Evolutionary conservation across 1,140 invertebrate species (phyloP), one percentile per base, ranked within the genome.

Genomic region (Drosophila ironensis): DNA sequence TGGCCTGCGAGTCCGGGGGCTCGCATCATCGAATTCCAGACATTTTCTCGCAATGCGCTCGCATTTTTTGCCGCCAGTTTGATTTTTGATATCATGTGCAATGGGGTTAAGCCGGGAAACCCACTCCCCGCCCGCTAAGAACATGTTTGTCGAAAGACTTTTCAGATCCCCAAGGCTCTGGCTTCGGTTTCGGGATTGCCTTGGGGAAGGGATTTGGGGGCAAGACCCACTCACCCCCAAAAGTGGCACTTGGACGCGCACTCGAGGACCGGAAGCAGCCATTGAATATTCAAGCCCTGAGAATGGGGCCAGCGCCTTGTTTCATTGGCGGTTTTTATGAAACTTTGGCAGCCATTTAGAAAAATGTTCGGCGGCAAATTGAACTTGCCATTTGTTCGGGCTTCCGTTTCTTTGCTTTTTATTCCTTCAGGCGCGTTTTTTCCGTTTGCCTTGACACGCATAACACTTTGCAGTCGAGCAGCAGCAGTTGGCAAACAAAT

Each of bases 401-500:
- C 66, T 75, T 66, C 41, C 47, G 38, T 53, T 28, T 28, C 16
- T 22, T 40, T 51, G 14, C 16, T 8, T 3, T 42, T 9, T n/a
- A 12, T 1, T 25, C 17, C 22, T 28, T n/a, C 30, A 4, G 11
- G n/a, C 14, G 30, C 4, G 25, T 47, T 41, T 33, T 20, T 68
- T 50, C 51, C 38, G 11, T 17, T 41, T 46, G 56, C 50, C 53
- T 54, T 69, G 74, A 72, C 80, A 74, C 42, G 72, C 71, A 84
- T 80, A 86, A 84, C 78, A 84, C 80, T 84, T 86, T 84, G 74
- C 68, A 46, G 47, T 19, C 14, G 12, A 27, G 40, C 45, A 47
- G 68, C 72, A 84, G 80, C 80, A 84, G 80, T 84, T 84, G 80
- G 80, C 80, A 80, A 86, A 84, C 80, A 84, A 84, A 84, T 84